Base-by-base conservation (phyloP, 2,888 invertebrate genomes). In the Steinernema scapterisci region DNA sequence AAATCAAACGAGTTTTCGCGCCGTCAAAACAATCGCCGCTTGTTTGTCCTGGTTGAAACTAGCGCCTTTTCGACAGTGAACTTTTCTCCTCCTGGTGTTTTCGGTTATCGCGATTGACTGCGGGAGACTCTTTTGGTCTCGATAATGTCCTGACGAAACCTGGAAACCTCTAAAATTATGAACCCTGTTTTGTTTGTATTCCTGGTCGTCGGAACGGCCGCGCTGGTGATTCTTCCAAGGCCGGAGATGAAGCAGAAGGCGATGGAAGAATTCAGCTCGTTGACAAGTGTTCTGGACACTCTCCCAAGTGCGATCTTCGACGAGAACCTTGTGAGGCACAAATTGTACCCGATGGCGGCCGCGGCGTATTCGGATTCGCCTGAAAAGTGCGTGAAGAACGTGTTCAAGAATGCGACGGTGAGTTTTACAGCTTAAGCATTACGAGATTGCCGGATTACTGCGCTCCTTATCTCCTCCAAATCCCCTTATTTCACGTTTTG, bases 321-420 rank as follows among this genome's bases (percentile, higher is more conserved):
- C 27, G 63, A 63, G 16, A 16, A 31, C 16, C 27, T 63, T 7
- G 63, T 80, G 25, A 63, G 83, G 56, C 73, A 78, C 44, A 71
- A 80, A 48, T 76, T 81, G 75, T 77, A 81, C 13, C 80, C 83
- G 7, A 75, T 83, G 21, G 73, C 79, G 11, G 80, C 83, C 1
- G 83, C 81, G 9, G 83, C 83, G 7, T 83, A 83, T 71, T 75
- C 81, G 16, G 77, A 81, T 19, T 70, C 77, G 38, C 82, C 83
- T 44, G 79, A 82, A 63, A 75, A 75, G 25, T 83, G 83, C 56
- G 72, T 83, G 16, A 74, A 77, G 5, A 74, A 71, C 0, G 76
- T 73, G 44, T 82, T 83, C 75, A 75, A 48, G 5, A 63, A 63
- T 19, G 63, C 63, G 9, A 27, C 63, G 27, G 63, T 63, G 27